A percentile compares a stretch with the other conserved stretches of the same genome.
Conservation (phyloP, 2,888 invertebrate species). For the Himalopsyche japonica region DNA sequence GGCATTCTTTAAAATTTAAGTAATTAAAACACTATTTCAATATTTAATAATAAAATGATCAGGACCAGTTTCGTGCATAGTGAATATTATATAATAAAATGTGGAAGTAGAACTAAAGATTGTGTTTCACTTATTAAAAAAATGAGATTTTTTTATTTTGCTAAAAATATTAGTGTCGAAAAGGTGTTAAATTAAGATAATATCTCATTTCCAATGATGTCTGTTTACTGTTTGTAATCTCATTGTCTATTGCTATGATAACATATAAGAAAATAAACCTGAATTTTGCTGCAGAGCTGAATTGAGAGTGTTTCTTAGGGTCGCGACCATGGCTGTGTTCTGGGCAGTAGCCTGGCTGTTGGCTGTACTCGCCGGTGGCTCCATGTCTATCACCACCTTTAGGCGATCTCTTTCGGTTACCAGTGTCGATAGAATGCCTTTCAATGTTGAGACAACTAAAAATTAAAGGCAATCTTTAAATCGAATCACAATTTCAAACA, state of each 20-base stretch:
- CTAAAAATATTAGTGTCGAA: too few relatives aligned
- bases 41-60: too few relatives aligned
- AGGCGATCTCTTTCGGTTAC: constrained; percentile 63
- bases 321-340: constrained; percentile 55
- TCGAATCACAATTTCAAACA: neutral
- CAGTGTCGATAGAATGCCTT: constrained; percentile 51
- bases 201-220: too few relatives aligned
- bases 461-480: neutral
- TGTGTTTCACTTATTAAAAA: too few relatives aligned
- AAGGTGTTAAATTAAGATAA: too few relatives aligned
- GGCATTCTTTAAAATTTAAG: too few relatives aligned
- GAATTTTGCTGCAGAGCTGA: constrained; percentile 76
- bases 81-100: too few relatives aligned
- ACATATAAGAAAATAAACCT: constrained; percentile 46
- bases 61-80: too few relatives aligned
- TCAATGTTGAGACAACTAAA: constrained; percentile 57
- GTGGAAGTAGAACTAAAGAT: too few relatives aligned
- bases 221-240: too few relatives aligned
- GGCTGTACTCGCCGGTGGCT: constrained; percentile 45
- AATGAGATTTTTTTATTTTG: too few relatives aligned
- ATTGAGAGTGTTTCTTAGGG: constrained; percentile 63
- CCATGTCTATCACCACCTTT: constrained; percentile 63
- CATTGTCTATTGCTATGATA: neutral
- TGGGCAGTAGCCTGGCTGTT: constrained; percentile 50
- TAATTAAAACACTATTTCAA: too few relatives aligned